These are phyloP conservation scores for Drosophila kokeensis DNA, from an alignment of 2,888 invertebrate species.

Conservation along the genomic window DNA sequence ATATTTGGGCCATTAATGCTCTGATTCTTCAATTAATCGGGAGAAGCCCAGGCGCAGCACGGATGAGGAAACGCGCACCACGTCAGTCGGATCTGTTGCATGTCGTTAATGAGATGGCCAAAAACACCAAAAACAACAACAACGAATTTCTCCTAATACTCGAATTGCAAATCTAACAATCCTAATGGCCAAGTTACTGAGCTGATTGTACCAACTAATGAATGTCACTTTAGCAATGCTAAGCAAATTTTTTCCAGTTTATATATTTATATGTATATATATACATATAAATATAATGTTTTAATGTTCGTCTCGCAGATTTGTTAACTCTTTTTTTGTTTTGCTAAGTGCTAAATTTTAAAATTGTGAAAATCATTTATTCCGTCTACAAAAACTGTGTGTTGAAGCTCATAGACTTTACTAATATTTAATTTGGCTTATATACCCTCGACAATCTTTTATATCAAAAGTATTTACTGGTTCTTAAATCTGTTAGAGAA, in stretches of 20 bases:
- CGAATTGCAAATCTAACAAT: conserved; percentile 57
- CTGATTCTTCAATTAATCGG: conserved; percentile 92
- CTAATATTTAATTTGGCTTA: conserved; percentile 19
- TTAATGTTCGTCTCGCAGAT: conserved; percentile 15
- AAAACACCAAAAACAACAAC: conserved; percentile 1
- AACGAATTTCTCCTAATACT: conserved; percentile 62
- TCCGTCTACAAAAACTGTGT: conserved; percentile 42
- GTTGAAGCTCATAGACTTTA: conserved; percentile 19
- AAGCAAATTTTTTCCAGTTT: conserved; percentile 14
- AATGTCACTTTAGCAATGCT: conserved; percentile 21
- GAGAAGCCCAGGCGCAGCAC: conserved; percentile 81
- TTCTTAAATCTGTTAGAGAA: not conserved
- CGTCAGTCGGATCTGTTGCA: conserved; percentile 77
- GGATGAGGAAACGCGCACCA: conserved; percentile 83
- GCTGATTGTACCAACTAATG: conserved; percentile 34
- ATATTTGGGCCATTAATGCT: conserved; percentile 97
- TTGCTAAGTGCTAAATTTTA: no score
- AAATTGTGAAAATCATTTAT: conserved; percentile 28
- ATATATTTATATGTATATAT: not conserved
- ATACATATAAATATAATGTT: not conserved
- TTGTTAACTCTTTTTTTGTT: not conserved
- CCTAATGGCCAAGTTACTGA: conserved; percentile 29
- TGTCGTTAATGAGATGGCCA: conserved; percentile 15
- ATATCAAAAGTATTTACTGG: not conserved
- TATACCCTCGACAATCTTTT: conserved; percentile 17